phyloP scores from a whole-genome alignment of 2,113 vertebrate species.

The Callithrix jacchus region DNA sequence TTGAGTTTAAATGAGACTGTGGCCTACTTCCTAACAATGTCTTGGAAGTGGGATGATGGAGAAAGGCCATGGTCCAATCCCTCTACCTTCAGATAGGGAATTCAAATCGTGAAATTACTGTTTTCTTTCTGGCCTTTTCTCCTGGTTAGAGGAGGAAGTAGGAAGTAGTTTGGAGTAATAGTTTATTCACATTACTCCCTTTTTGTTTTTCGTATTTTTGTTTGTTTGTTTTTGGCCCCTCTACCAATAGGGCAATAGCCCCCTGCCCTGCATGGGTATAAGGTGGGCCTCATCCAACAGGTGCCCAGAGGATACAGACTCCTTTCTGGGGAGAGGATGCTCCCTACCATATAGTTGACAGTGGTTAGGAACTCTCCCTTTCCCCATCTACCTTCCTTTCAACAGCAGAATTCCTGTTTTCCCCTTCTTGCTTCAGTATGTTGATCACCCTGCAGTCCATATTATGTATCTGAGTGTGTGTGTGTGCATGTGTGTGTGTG shows the following conservation, averaged over 20 bases:
- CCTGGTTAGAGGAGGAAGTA: slow-evolving; percentile 10
- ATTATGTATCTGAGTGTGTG: slow-evolving; percentile 68
- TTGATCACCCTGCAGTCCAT: slow-evolving; percentile 71
- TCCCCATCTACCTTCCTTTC: slow-evolving; percentile 35
- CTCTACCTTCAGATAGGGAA: neutral
- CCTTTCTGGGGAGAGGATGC: slow-evolving; percentile 39
- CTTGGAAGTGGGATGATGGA: slow-evolving; percentile 27
- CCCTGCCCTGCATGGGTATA: neutral
- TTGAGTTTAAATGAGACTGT: neutral
- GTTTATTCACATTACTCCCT: neutral
- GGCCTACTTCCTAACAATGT: neutral
- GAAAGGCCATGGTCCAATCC: neutral
- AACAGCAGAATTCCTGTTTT: slow-evolving; percentile 60
- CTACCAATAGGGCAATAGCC: slow-evolving; percentile 12
- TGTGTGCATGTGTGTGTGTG: slow-evolving; percentile 45
- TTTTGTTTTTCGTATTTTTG: neutral
- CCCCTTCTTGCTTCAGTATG: slow-evolving; percentile 62
- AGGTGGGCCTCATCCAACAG: slow-evolving; percentile 31
- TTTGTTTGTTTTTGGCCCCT: neutral
- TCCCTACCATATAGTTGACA: slow-evolving; percentile 48
- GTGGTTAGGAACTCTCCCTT: slow-evolving; percentile 67
- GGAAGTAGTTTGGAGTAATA: slow-evolving; percentile 11
- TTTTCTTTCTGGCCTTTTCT: slow-evolving; percentile 32
- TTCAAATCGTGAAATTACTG: neutral
- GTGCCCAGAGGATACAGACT: slow-evolving; percentile 43